These are phyloP conservation scores for Neomicropteryx cornuta DNA, from an alignment of 1,140 invertebrate species.

Conservation along the genomic window DNA sequence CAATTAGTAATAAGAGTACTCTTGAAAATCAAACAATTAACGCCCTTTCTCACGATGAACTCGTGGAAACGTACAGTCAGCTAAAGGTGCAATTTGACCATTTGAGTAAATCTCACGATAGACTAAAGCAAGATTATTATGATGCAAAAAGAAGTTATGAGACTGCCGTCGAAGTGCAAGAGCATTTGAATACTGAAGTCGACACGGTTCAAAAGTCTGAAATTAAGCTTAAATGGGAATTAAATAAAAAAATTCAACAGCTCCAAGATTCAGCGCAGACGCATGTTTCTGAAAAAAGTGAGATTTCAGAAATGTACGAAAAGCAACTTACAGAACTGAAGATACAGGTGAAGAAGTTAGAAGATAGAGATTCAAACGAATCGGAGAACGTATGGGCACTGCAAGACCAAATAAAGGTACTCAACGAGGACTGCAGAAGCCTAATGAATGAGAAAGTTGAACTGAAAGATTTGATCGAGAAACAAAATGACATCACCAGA, in stretches of 20 bases:
- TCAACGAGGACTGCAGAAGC: too few relatives aligned
- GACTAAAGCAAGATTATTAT: conserved; percentile 33
- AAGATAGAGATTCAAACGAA: background rate
- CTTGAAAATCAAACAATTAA: conserved; percentile 18
- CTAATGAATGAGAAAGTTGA: too few relatives aligned
- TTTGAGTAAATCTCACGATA: conserved; percentile 22
- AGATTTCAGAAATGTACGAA: background rate
- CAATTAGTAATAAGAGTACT: conserved; percentile 29
- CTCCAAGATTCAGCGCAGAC: background rate
- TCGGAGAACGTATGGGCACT: too few relatives aligned
- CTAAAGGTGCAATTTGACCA: conserved; percentile 32
- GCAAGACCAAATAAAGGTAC: too few relatives aligned
- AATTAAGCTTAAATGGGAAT: conserved; percentile 20
- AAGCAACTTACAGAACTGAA: background rate
- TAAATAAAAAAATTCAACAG: conserved; percentile 19
- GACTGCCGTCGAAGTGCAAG: conserved; percentile 33
- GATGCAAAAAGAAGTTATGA: conserved; percentile 29
- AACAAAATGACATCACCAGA: too few relatives aligned
- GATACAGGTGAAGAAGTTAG: background rate
- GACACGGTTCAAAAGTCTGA: conserved; percentile 28
- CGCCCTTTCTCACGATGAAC: conserved; percentile 26
- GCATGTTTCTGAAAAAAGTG: conserved; percentile 17
- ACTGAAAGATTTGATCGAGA: too few relatives aligned
- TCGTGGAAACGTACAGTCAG: conserved; percentile 28
- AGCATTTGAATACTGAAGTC: conserved; percentile 30